Conservation (phyloP, 2,797 vertebrate genomes). For the Mus caroli region DNA sequence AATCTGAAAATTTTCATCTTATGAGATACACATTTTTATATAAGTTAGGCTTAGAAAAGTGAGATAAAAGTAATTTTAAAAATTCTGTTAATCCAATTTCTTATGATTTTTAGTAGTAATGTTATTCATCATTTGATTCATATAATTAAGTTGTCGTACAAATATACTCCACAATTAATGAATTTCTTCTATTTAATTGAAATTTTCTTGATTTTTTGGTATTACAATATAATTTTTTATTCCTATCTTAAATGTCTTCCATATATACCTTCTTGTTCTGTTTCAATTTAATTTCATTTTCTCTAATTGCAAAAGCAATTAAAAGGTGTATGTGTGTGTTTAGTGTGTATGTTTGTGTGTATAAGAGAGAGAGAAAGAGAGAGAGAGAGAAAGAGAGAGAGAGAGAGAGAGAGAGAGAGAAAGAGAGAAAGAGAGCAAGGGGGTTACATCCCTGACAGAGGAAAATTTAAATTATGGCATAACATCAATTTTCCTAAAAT, state of each 20-base stretch:
- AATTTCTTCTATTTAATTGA: not conserved
- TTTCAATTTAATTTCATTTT: too few species aligned
- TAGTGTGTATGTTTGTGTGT: too few species aligned
- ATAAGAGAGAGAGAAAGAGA: too few species aligned
- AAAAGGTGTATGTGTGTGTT: too few species aligned
- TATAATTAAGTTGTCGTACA: not conserved
- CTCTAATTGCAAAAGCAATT: too few species aligned
- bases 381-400: too few species aligned
- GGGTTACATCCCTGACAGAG: not conserved
- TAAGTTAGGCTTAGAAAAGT: not conserved
- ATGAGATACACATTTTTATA: not conserved
- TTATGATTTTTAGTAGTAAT: not conserved
- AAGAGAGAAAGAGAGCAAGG: too few species aligned
- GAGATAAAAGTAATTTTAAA: not conserved
- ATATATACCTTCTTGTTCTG: not conserved
- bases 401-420: too few species aligned
- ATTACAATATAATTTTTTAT: not conserved
- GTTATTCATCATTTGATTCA: not conserved
- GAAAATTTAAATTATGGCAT: conserved; percentile 70
- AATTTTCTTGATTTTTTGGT: not conserved
- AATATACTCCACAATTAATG: not conserved
- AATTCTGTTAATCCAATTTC: not conserved
- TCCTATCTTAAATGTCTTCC: not conserved
- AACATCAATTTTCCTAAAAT: conserved; percentile 71
- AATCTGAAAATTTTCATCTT: not conserved